A percentile compares a stretch with the other conserved stretches of the same genome.
Evolutionary conservation across 2,113 vertebrate species (phyloP).

Genomic region (Takifugu bimaculatus): DNA sequence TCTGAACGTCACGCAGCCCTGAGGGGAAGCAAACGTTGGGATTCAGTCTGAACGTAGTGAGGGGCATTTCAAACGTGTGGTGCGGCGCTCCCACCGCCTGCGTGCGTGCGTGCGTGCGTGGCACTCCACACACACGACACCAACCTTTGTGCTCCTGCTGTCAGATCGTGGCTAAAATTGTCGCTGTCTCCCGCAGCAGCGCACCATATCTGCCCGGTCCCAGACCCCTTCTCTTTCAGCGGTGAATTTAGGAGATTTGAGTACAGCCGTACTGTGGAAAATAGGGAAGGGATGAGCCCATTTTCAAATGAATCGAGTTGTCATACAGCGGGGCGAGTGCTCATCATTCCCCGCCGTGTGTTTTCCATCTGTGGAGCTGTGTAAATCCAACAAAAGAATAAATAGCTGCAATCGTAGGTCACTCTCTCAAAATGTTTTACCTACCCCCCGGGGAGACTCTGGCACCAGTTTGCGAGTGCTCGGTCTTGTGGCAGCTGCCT

Average conservation of each 20-base stretch:
- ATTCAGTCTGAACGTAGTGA: no score
- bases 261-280: neutral
- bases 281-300: neutral
- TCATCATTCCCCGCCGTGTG: slow-evolving; percentile 12
- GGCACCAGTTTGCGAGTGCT: slow-evolving; percentile 29
- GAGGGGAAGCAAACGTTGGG: no score
- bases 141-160: no score
- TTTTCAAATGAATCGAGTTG: neutral
- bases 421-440: slow-evolving; percentile 48
- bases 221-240: no score
- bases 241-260: neutral
- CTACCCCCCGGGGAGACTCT: slow-evolving; percentile 54
- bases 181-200: no score
- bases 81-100: no score
- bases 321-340: neutral
- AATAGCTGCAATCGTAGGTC: slow-evolving; percentile 17
- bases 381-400: slow-evolving; percentile 4
- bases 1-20: no score
- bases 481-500: slow-evolving; percentile 48
- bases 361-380: slow-evolving; percentile 9
- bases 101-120: no score
- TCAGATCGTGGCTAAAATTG: no score
- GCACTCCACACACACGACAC: no score
- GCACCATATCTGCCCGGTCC: no score
- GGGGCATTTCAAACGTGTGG: no score